Conservation (phyloP, 2,113 vertebrate genomes). For the Falco punctatus region DNA sequence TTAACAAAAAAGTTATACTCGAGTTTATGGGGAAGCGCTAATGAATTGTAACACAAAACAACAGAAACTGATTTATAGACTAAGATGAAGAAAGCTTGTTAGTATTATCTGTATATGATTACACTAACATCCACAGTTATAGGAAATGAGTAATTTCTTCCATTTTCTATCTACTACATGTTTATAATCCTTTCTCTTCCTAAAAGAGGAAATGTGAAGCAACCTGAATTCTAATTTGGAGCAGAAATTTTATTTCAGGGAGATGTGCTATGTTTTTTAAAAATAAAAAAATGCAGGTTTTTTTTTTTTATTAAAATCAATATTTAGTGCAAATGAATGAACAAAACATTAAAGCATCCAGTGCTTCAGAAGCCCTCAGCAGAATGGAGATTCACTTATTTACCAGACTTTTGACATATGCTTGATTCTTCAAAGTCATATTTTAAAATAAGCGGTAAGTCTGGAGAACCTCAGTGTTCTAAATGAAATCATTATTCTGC, state of each 20-base stretch:
- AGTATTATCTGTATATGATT: background rate
- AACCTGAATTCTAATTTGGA: background rate
- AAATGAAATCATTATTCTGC: conserved; percentile 65
- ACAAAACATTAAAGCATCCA: background rate
- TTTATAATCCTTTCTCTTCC: background rate
- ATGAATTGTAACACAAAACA: background rate
- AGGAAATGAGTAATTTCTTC: background rate
- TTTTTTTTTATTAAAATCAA: background rate
- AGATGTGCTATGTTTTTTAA: background rate
- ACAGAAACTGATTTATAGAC: background rate
- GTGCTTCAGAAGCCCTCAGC: background rate
- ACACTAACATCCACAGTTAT: background rate
- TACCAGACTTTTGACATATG: background rate
- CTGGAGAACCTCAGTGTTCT: background rate
- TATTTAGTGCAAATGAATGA: background rate
- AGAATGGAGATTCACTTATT: background rate
- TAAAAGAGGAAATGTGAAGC: background rate
- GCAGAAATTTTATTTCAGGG: background rate
- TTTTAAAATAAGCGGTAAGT: background rate
- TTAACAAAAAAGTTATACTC: background rate
- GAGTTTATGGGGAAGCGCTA: background rate
- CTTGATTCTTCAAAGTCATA: conserved; percentile 18
- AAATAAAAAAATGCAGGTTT: background rate
- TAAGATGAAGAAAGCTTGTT: background rate
- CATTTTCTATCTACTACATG: background rate